Evolutionary conservation across 2,888 invertebrate genomes (phyloP).

Genomic region (Neoscelio sp.): DNA sequence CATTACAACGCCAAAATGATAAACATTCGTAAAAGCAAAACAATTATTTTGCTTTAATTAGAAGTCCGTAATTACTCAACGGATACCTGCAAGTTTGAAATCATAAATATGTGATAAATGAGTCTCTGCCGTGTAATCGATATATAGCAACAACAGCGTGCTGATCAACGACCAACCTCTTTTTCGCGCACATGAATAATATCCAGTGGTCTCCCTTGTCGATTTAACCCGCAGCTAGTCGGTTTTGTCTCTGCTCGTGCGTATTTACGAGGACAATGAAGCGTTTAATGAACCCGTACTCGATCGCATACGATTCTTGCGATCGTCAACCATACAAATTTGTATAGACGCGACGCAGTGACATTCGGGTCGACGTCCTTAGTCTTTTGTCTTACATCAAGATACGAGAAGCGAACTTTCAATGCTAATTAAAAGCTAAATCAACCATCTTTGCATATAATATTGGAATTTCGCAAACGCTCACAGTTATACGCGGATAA

Average conservation of each 20-base stretch:
- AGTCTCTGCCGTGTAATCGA: conserved; percentile 46
- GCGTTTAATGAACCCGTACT: conserved; percentile 71
- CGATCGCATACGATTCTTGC: conserved; percentile 66
- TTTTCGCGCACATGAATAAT: conserved; percentile 64
- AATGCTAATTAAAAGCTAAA: conserved; percentile 46
- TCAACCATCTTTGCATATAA: neutral
- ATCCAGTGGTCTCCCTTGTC: conserved; percentile 52
- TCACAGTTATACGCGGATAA: too few species aligned
- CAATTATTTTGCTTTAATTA: conserved; percentile 43
- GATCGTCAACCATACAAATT: conserved; percentile 37
- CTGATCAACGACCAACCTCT: conserved; percentile 38
- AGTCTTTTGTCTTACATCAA: conserved; percentile 37
- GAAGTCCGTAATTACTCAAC: conserved; percentile 41
- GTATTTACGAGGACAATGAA: conserved; percentile 71
- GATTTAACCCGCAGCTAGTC: conserved; percentile 65
- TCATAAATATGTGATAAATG: conserved; percentile 55
- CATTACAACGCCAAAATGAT: neutral
- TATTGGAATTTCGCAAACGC: too few species aligned
- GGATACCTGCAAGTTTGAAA: conserved; percentile 27
- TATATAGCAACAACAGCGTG: conserved; percentile 31
- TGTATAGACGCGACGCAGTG: conserved; percentile 52
- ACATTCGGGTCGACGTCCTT: conserved; percentile 45
- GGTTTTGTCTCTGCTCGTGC: conserved; percentile 58
- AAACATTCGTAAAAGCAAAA: conserved; percentile 22
- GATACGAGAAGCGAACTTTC: conserved; percentile 33